Evolutionary conservation across 2,888 invertebrate genomes (phyloP).

Genomic region (Galerucella calmariensis): DNA sequence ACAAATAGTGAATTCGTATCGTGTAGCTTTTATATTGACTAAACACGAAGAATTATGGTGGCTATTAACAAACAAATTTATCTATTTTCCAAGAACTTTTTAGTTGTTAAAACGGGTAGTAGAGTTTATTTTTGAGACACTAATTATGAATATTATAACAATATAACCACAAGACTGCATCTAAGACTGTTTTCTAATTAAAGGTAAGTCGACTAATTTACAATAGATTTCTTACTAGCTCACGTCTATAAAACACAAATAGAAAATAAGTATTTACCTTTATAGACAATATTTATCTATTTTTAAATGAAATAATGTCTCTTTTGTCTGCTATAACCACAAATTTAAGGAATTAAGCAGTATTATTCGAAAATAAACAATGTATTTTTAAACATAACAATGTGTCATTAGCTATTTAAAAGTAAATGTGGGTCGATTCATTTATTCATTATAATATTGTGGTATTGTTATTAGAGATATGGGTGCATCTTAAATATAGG

Average conservation of each 20-base stretch:
- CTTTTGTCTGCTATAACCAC: neutral
- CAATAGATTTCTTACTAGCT: neutral
- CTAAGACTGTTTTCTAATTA: slow-evolving; percentile 5
- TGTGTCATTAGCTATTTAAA: neutral
- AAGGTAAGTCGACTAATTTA: slow-evolving; percentile 8
- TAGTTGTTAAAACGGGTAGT: slow-evolving; percentile 18
- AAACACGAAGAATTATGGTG: slow-evolving; percentile 32
- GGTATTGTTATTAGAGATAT: slow-evolving; percentile 2
- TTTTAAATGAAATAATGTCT: neutral
- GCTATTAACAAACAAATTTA: slow-evolving; percentile 37
- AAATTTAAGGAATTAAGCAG: neutral
- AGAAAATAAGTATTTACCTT: neutral
- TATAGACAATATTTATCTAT: neutral
- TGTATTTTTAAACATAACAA: neutral
- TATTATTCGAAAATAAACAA: neutral
- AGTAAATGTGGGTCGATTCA: neutral
- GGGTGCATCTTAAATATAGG: slow-evolving; percentile 42
- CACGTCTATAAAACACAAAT: neutral
- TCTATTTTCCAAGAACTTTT: slow-evolving; percentile 42
- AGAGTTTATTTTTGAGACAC: slow-evolving; percentile 14
- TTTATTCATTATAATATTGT: neutral
- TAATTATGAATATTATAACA: too few relatives aligned
- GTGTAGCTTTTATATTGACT: slow-evolving; percentile 10
- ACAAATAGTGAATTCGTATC: slow-evolving; percentile 5
- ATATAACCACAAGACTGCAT: slow-evolving; percentile 25